phyloP scores from a whole-genome alignment of 1,140 invertebrate species.

The Lasioglossum baleicum region DNA sequence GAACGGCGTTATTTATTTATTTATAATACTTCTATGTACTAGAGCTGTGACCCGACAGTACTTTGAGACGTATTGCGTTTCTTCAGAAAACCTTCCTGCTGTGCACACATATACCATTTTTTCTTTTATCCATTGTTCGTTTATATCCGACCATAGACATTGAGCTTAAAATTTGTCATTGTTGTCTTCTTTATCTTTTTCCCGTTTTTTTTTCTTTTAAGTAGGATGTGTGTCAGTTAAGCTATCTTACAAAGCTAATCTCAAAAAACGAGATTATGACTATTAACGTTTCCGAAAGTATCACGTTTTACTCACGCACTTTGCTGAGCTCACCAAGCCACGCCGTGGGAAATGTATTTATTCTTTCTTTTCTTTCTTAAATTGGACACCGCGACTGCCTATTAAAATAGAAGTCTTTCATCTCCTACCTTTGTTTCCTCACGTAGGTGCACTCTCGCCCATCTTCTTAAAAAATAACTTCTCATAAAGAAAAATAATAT shows the following conservation, averaged over 20 bases:
- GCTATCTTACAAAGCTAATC: constrained; percentile 65
- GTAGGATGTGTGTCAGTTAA: constrained; percentile 45
- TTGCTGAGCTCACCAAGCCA: constrained; percentile 48
- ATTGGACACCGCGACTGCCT: constrained; percentile 36
- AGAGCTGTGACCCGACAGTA: constrained; percentile 53
- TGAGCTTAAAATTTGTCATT: constrained; percentile 58
- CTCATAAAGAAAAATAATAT: constrained; percentile 65
- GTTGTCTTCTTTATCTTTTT: not conserved
- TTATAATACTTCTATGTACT: constrained; percentile 26
- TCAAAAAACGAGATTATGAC: constrained; percentile 60
- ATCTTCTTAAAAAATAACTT: constrained; percentile 66
- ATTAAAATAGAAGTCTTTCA: constrained; percentile 64
- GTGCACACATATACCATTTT: constrained; percentile 47
- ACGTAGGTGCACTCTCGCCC: constrained; percentile 29
- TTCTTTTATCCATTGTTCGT: constrained; percentile 35
- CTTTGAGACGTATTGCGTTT: constrained; percentile 42
- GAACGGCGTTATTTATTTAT: constrained; percentile 38
- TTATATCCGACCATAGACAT: constrained; percentile 46
- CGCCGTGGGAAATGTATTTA: constrained; percentile 35
- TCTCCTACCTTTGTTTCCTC: constrained; percentile 44
- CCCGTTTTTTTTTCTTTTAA: constrained; percentile 30
- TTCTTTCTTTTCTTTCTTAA: constrained; percentile 30
- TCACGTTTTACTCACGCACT: constrained; percentile 49
- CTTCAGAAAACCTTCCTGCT: constrained; percentile 52
- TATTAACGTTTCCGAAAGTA: constrained; percentile 62